These are phyloP conservation scores for Balanococcus diminutus DNA, from an alignment of 2,888 invertebrate species.

Conservation along the genomic window DNA sequence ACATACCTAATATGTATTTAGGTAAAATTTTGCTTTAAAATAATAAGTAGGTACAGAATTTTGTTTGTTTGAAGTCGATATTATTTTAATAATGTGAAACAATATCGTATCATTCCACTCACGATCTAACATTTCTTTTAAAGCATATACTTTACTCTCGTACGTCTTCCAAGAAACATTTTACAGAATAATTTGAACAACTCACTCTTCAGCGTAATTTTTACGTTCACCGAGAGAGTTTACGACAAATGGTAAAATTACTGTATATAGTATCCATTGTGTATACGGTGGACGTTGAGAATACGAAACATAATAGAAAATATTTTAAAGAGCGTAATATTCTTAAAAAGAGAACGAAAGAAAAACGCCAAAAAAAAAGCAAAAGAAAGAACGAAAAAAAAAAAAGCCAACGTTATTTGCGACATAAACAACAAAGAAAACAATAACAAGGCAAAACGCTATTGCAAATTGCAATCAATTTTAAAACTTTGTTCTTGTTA, in stretches of 20 bases:
- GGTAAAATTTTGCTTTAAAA: too few relatives aligned
- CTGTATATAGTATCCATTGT: background rate
- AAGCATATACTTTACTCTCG: too few relatives aligned
- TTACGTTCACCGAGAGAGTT: background rate
- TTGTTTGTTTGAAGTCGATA: too few relatives aligned
- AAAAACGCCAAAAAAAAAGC: background rate
- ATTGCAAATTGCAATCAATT: conserved; percentile 42
- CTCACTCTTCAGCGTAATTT: background rate
- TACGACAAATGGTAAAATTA: conserved; percentile 13
- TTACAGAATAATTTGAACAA: too few relatives aligned
- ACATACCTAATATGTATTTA: too few relatives aligned
- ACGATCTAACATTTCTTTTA: too few relatives aligned
- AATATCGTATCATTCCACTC: too few relatives aligned
- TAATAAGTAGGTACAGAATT: too few relatives aligned
- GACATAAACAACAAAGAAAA: conserved; percentile 33
- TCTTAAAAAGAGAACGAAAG: background rate
- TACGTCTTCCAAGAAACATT: too few relatives aligned
- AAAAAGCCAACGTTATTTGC: conserved; percentile 11
- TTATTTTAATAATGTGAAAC: too few relatives aligned
- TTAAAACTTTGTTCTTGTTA: conserved; percentile 40
- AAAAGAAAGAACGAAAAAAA: background rate
- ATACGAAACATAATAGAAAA: conserved; percentile 2
- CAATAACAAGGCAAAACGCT: conserved; percentile 25
- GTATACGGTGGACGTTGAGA: background rate
- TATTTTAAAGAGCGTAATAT: conserved; percentile 17